A percentile compares a stretch with the other conserved stretches of the same genome.
phyloP scores from a whole-genome alignment of 2,113 vertebrate genomes.

The Amphiprion ocellaris region DNA sequence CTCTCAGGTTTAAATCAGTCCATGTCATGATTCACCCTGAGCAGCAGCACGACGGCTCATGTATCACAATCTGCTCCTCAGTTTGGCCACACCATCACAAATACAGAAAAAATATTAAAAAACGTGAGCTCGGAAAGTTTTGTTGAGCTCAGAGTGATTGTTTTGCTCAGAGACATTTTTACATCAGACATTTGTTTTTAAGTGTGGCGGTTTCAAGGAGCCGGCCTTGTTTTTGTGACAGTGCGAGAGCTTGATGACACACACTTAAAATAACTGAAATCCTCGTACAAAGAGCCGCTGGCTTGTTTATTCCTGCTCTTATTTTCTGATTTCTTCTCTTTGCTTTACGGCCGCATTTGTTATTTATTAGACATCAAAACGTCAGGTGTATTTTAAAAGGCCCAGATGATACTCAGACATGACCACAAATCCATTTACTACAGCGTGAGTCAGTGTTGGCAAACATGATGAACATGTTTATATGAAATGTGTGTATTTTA shows the following conservation, averaged over 20 bases:
- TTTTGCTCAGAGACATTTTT: slow-evolving; percentile 7
- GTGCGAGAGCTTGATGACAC: slow-evolving; percentile 20
- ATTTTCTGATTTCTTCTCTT: neutral
- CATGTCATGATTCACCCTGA: slow-evolving; percentile 63
- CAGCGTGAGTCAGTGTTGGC: neutral
- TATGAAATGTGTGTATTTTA: slow-evolving; percentile 4
- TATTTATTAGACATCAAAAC: neutral
- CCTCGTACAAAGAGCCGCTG: neutral
- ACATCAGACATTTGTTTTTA: slow-evolving; percentile 5
- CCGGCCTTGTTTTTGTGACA: slow-evolving; percentile 20
- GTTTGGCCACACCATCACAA: slow-evolving; percentile 40
- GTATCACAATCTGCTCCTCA: slow-evolving; percentile 47
- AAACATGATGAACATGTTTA: neutral
- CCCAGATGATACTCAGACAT: slow-evolving; percentile 6
- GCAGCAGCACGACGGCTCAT: slow-evolving; percentile 34
- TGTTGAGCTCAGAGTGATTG: slow-evolving; percentile 39
- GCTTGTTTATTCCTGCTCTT: neutral
- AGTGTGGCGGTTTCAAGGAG: slow-evolving; percentile 11
- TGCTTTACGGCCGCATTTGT: neutral
- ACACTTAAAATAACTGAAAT: slow-evolving; percentile 30
- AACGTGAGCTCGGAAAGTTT: slow-evolving; percentile 36
- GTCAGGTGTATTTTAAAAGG: neutral
- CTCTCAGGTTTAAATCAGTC: slow-evolving; percentile 69
- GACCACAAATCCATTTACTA: slow-evolving; percentile 2
- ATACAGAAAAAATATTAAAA: slow-evolving; percentile 26